Evolutionary conservation across 2,888 invertebrate genomes (phyloP).

Genomic region (Drosophila fulvimacula): DNA sequence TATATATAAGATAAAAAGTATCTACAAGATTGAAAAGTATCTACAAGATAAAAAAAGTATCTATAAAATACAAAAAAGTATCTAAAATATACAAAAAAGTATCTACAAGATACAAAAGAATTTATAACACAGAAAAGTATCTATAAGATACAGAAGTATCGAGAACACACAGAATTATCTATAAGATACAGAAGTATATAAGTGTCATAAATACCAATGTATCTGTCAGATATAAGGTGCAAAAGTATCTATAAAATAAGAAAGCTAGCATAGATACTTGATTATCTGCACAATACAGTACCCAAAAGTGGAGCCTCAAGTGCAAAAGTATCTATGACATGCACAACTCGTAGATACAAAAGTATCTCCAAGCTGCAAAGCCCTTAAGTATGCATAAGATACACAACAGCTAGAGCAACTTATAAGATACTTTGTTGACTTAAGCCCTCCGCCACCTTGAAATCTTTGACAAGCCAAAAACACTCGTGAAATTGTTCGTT

Average conservation of each 20-base stretch:
- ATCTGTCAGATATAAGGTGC: neutral
- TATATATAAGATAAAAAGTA: too few relatives aligned
- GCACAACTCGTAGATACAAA: neutral
- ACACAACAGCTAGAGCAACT: neutral
- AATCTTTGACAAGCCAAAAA: conserved; percentile 21
- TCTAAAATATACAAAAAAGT: too few relatives aligned
- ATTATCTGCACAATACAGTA: neutral
- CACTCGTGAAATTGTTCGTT: conserved; percentile 18
- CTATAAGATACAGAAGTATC: neutral
- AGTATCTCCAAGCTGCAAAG: neutral
- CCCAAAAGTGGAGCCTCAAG: too few relatives aligned
- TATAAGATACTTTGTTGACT: conserved; percentile 38
- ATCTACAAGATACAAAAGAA: neutral
- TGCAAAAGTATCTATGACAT: neutral
- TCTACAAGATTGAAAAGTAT: neutral
- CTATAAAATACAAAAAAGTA: neutral
- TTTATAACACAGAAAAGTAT: too few relatives aligned
- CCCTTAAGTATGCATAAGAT: neutral
- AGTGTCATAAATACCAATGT: neutral
- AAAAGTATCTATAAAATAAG: neutral
- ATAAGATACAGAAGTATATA: neutral
- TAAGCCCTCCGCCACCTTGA: conserved; percentile 10
- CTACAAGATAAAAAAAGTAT: neutral
- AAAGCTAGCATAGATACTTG: neutral
- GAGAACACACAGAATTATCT: too few relatives aligned